Conservation (phyloP, 1,140 invertebrate species). For the Antheraea mylitta region DNA sequence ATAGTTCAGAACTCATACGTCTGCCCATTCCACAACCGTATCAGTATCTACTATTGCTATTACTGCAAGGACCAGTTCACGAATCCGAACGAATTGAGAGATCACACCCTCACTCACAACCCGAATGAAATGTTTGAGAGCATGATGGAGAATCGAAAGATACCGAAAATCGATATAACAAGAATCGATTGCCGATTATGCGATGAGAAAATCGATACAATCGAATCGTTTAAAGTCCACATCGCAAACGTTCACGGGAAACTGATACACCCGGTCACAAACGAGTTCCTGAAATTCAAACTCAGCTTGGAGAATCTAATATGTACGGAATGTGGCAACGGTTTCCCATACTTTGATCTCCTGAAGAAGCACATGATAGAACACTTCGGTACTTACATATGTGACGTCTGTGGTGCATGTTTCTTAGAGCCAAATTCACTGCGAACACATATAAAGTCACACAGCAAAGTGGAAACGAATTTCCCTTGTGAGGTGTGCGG, state of each 20-base stretch:
- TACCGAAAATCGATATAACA: conserved; percentile 67
- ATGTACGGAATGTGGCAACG: conserved; percentile 41
- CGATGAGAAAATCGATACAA: conserved; percentile 51
- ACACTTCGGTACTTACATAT: conserved; percentile 62
- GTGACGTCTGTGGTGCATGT: conserved; percentile 63
- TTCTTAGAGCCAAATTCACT: conserved; percentile 56
- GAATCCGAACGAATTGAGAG: conserved; percentile 54
- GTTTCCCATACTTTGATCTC: conserved; percentile 57
- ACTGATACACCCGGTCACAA: conserved; percentile 28
- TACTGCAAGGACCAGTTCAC: conserved; percentile 65
- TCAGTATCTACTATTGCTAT: conserved; percentile 63
- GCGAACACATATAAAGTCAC: conserved; percentile 53
- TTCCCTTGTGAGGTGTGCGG: conserved; percentile 64
- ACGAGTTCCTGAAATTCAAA: conserved; percentile 46
- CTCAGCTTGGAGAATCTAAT: conserved; percentile 34
- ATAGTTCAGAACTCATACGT: conserved; percentile 60
- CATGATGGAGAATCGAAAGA: conserved; percentile 58
- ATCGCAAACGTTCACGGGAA: conserved; percentile 41
- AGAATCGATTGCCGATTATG: conserved; percentile 64
- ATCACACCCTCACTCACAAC: conserved; percentile 56
- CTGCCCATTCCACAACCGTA: conserved; percentile 58
- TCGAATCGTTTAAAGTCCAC: conserved; percentile 51
- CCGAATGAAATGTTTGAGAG: conserved; percentile 50
- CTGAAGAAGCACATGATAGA: conserved; percentile 66
- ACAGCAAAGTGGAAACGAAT: conserved; percentile 55